A percentile compares a stretch with the other conserved stretches of the same genome.
These are phyloP conservation scores for Malurus leucopterus DNA, from an alignment of 2,797 vertebrate genomes.

Conservation along the genomic window DNA sequence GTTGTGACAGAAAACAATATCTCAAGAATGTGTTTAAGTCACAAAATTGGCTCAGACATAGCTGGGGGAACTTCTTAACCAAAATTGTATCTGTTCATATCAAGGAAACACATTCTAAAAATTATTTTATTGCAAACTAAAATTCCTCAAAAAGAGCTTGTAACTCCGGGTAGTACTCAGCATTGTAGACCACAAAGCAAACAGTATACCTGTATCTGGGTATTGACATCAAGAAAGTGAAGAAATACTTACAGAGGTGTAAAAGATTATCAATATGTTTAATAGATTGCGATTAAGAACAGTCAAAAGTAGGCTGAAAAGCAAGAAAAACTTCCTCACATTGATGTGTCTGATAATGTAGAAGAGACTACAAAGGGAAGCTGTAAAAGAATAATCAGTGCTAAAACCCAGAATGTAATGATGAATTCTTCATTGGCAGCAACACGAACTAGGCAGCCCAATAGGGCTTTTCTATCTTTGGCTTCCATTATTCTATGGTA, in stretches of 20 bases:
- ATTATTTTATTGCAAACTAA: neutral
- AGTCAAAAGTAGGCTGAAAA: neutral
- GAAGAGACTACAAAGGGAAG: neutral
- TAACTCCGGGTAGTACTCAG: neutral
- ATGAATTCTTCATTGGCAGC: neutral
- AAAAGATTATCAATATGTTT: neutral
- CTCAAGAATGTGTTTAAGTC: neutral
- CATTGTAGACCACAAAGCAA: neutral
- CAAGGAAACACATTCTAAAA: neutral
- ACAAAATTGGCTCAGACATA: neutral
- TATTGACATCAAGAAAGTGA: neutral
- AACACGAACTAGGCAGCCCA: neutral
- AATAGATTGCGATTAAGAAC: neutral
- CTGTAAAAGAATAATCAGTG: neutral
- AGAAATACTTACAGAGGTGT: neutral
- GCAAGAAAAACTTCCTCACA: neutral
- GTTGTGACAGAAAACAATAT: neutral
- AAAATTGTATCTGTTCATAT: neutral
- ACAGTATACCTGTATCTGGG: neutral
- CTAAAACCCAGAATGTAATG: neutral
- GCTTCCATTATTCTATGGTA: slow-evolving; percentile 30
- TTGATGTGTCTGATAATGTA: neutral
- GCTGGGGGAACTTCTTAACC: neutral
- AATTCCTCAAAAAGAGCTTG: neutral
- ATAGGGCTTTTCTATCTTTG: neutral